Evolutionary conservation across 2,113 vertebrate genomes (phyloP).

Genomic region (Eclectus roratus): DNA sequence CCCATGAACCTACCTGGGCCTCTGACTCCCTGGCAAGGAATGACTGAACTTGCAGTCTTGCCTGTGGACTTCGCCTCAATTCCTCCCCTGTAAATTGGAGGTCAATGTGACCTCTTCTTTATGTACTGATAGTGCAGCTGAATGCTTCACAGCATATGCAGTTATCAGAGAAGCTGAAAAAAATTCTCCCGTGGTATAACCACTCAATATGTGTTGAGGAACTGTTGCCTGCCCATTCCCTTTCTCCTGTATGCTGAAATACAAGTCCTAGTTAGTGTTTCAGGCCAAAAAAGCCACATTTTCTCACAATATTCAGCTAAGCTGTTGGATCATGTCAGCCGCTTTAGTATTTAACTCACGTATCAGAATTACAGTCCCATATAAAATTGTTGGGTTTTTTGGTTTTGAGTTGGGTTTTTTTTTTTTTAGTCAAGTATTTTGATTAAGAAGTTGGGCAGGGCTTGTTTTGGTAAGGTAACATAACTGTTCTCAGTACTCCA

Average conservation of each 20-base stretch:
- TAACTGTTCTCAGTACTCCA: neutral
- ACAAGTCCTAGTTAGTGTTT: neutral
- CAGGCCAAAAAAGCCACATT: neutral
- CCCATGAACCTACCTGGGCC: neutral
- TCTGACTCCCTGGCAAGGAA: fast-evolving
- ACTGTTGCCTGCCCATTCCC: neutral
- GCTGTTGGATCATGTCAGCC: neutral
- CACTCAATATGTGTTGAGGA: neutral
- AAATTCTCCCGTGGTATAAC: neutral
- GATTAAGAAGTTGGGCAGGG: constrained; percentile 2
- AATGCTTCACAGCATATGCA: neutral
- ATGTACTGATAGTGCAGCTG: fast-evolving
- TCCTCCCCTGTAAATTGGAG: neutral
- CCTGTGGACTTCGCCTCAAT: neutral
- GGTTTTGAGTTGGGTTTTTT: neutral
- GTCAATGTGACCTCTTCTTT: neutral
- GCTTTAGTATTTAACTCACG: neutral
- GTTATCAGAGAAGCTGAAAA: neutral
- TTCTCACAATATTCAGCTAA: neutral
- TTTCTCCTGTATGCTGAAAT: neutral
- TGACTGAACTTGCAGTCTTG: neutral
- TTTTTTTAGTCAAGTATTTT: neutral
- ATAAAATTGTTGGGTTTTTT: neutral
- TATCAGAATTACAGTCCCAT: neutral
- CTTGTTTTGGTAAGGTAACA: neutral